Base-by-base conservation (phyloP, 1,140 invertebrate genomes). In the Achatina immaculata region DNA sequence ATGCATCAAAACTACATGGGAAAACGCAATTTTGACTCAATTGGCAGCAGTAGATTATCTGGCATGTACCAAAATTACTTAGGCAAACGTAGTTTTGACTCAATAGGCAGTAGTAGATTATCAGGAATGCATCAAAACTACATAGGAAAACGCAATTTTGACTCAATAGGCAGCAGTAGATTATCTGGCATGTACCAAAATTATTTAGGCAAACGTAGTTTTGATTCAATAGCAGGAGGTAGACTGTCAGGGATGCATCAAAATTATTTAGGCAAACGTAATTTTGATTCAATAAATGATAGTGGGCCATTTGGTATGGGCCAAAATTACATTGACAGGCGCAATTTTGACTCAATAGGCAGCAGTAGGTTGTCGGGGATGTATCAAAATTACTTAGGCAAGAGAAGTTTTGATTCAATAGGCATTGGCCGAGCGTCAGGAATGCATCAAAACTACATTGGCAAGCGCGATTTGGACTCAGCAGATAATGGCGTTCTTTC, bases 191-290 rank as follows among this genome's bases (percentile, higher is more conserved):
- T 75, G 7, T 1, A 55, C n/a, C 72, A 75, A 55, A 75, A 75
- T 55, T 55, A 36, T 51, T 24, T 51, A 3, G 43, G 31, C 1
- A 75, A 75, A 55, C 42, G 51, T 11, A 34, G 3, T 16, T 75
- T 75, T 51, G 72, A 75, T 43, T 75, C 72, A 24, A 75, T 75
- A 31, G 72, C 11, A 6, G 40, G 40, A 38, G n/a, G 48, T 75
- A 31, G 43, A 24, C 34, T 75, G 31, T 55, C 43, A 28, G 72
- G 72, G 34, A 2, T 75, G 31, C 0, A 55, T 31, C 72, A 75
- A 75, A 75, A 75, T 55, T 55, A 34, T 43, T 3, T 51, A 28
- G 43, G 31, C 1, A 75, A 75, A 55, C 42, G 51, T 11, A 34
- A 9, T 16, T 75, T 75, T 16, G 72, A 75, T 51, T 55, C 45